Evolutionary conservation across 2,888 invertebrate genomes (phyloP), one percentile per base, ranked within the genome.

Genomic region (Apocheima hispidaria): DNA sequence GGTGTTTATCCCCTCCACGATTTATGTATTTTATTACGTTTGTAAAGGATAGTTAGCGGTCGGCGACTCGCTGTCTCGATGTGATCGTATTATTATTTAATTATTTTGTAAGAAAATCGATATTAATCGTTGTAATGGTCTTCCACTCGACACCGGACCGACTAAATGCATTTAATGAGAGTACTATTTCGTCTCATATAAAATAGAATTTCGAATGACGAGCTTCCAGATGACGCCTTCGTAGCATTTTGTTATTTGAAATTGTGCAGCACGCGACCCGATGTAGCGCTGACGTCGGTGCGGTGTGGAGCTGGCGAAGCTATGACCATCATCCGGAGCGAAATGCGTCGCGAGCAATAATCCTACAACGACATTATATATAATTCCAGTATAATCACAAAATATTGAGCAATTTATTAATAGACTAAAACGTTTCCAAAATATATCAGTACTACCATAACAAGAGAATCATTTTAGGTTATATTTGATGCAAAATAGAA

Each of bases 341-440:
- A 46, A 9, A 23, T n/a, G 40, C 14, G 21, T 52, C 44, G 33
- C 18, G 33, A 35, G 23, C 60, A 30, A 50, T 50, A 30, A 36
- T 38, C 43, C 26, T 28, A 60, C 55, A 44, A 38, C 60, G 60
- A 60, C 55, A 26, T 55, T 50, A n/a, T n/a, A n/a, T 55, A 16
- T 60, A 46, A 43, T 49, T 54, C 26, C 49, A 54, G 20, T 54
- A 35, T 50, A 51, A 40, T n/a, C n/a, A n/a, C 12, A 23, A 33
- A 50, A 43, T 10, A 26, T 53, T 53, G 59, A 53, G 53, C 59
- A 40, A 59, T 53, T 48, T 48, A 33, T 52, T 43, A 20, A 35
- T 38, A 43, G 26, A 52, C 23, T 58, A 38, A 52, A 26, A 28
- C 26, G 23, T 21, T 41, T 50, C 3, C 26, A 14, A 18, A 50